These are phyloP conservation scores for Dicrurus megarhynchus DNA, from an alignment of 2,113 vertebrate species.

Conservation along the genomic window DNA sequence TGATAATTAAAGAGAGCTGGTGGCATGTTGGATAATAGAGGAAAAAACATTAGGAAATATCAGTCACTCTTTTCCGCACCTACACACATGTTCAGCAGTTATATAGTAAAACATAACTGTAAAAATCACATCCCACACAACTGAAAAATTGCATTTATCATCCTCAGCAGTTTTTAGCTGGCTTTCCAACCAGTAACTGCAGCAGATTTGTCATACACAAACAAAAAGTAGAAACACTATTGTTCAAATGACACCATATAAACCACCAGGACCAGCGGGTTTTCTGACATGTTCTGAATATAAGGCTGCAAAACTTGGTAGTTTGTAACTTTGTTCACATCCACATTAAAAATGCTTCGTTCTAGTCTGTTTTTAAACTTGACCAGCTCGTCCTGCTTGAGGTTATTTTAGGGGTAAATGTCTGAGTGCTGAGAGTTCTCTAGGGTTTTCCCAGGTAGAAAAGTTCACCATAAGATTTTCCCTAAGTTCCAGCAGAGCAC, in stretches of 20 bases:
- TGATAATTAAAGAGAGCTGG: background rate
- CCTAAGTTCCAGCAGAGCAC: background rate
- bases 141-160: background rate
- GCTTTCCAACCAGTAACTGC: background rate
- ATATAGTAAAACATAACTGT: background rate
- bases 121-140: background rate
- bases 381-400: background rate
- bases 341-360: background rate
- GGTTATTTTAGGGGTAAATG: background rate
- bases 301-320: background rate
- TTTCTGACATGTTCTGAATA: background rate
- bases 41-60: background rate
- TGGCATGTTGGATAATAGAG: background rate
- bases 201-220: background rate
- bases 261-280: background rate
- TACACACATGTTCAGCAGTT: background rate
- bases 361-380: background rate
- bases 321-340: background rate
- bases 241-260: fast-evolving
- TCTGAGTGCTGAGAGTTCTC: background rate
- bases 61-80: background rate
- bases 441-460: background rate
- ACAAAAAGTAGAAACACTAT: background rate
- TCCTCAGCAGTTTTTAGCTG: background rate
- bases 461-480: background rate